Base-by-base conservation (phyloP, 2,113 vertebrate genomes). In the Larimichthys polyactis region DNA sequence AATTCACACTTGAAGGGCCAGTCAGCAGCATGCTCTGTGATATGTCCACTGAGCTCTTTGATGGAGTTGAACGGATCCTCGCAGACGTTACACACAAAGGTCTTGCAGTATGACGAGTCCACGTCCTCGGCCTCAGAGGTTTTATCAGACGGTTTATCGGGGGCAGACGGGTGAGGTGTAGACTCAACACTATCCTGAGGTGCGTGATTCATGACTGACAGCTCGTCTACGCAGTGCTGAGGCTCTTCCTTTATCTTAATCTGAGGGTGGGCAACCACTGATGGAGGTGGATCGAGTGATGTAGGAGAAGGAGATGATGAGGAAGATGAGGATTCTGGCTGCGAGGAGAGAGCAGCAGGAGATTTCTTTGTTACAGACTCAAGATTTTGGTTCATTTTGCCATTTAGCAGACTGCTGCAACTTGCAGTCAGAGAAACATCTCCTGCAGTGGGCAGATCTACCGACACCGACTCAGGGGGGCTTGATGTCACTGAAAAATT, bases 1-100 rank as follows among this genome's bases (percentile, higher is more conserved):
- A 99, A 99, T 95, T 99, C 98, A 91, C 98, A 99, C 93, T 99
- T 99, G 88, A 97, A 98, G 89, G 98, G 98, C 98, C 98, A 98
- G 49, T 98, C 97, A 4, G 94, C 91, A 1, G 97, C 96, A 24
- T 99, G 98, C 71, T 95, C 81, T 11, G 93, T 81, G 70, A 98
- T 96, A 90, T 99, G 98, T 66, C 96, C 96, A 4, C 96, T 96
- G 71, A 99, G 97, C 85, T 98, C 97, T 91, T 99, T 99, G 92
- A 99, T 99, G 77, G 98, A 98, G 78, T 94, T 91, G 58, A 98
- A 99, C 44, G 98, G 97, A 73, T 95, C 95, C 86, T 99, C 96
- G 24, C 98, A 99, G 75, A 99, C 98, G 63, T 99, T 99, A 90
- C 98, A 99, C 84, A 98, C 95, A 90, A 99, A 99, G 68, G 91